Conservation (phyloP, 2,888 invertebrate genomes). For the Agelastica alni region DNA sequence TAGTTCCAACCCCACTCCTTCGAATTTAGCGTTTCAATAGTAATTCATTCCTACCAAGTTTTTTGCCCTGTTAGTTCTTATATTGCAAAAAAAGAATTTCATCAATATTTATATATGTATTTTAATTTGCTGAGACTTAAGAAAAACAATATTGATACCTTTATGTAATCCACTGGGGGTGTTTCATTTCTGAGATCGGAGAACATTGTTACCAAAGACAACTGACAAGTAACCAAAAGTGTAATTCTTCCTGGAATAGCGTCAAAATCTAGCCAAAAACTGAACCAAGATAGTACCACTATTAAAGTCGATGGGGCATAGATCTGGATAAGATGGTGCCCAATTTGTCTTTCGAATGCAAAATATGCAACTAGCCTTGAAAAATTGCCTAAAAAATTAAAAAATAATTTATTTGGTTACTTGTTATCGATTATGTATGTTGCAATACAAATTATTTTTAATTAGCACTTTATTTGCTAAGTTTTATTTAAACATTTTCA, state of each 20-base stretch:
- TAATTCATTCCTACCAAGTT: too few relatives aligned
- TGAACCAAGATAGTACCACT: conserved; percentile 84
- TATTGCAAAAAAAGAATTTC: too few relatives aligned
- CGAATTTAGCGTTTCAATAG: too few relatives aligned
- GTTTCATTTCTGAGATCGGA: conserved; percentile 80
- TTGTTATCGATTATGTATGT: not conserved
- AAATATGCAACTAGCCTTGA: conserved; percentile 78
- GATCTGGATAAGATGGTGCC: conserved; percentile 82
- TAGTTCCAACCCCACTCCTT: too few relatives aligned
- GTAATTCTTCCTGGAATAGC: conserved; percentile 83
- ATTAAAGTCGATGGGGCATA: conserved; percentile 83
- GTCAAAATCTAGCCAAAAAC: conserved; percentile 83
- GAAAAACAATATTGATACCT: too few relatives aligned
- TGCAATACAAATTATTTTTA: too few relatives aligned
- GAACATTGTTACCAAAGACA: conserved; percentile 85
- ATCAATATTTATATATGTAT: too few relatives aligned
- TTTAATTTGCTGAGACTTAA: too few relatives aligned
- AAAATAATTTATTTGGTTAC: too few relatives aligned
- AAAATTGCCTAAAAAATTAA: conserved; percentile 66
- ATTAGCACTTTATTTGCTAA: too few relatives aligned
- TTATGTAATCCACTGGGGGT: conserved; percentile 84
- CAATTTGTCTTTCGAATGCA: conserved; percentile 80
- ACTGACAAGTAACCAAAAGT: conserved; percentile 78
- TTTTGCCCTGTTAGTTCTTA: too few relatives aligned
- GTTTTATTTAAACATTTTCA: too few relatives aligned